phyloP scores from a whole-genome alignment of 2,113 vertebrate genomes.

The Toxotes chatareus region DNA sequence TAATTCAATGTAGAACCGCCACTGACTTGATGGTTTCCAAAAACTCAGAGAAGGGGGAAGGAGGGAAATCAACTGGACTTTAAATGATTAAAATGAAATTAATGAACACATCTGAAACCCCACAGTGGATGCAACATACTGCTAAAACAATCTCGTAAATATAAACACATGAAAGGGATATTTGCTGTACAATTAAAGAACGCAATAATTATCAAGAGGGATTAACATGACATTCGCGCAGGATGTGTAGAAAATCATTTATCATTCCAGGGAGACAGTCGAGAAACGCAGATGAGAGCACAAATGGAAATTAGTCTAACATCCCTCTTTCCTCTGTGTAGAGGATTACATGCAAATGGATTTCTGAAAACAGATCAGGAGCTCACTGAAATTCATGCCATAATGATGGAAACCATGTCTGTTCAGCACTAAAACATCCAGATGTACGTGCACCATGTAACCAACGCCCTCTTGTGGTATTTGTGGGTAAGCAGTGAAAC shows the following conservation, averaged over 20 bases:
- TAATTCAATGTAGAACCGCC: too few species aligned
- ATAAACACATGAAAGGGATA: not conserved
- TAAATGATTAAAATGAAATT: too few species aligned
- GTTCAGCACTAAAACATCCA: too few species aligned
- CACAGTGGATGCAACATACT: not conserved
- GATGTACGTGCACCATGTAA: not conserved
- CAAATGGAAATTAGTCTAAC: not conserved
- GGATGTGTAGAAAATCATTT: not conserved
- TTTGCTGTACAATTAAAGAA: not conserved
- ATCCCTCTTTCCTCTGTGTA: not conserved
- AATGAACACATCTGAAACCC: not conserved
- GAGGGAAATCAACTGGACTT: too few species aligned
- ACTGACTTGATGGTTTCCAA: not conserved
- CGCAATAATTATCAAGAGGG: not conserved
- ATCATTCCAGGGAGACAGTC: not conserved
- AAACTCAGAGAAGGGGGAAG: not conserved
- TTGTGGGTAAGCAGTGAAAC: not conserved
- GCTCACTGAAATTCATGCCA: not conserved
- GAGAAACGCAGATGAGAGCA: conserved; percentile 1
- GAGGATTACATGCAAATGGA: not conserved
- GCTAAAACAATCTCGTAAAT: not conserved
- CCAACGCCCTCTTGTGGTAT: conserved; percentile 54
- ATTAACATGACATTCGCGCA: not conserved
- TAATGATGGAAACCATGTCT: not conserved
- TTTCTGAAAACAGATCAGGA: not conserved